Conservation (phyloP, 2,113 vertebrate species). For the Gadus macrocephalus region DNA sequence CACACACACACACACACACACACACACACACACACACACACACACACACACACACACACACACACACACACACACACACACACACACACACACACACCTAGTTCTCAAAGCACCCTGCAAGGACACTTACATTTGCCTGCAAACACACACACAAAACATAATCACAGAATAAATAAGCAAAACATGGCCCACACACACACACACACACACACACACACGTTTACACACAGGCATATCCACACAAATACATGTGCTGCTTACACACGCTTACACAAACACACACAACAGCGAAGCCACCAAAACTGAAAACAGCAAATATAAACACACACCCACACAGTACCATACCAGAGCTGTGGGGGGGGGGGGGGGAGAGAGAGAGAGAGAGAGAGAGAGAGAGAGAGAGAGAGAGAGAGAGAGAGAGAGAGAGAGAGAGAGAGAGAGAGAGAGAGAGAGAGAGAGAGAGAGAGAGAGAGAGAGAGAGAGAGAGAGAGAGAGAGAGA, state of each 20-base stretch:
- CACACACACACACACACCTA: no score
- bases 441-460: conserved; percentile 20
- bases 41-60: no score
- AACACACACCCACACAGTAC: conserved; percentile 27
- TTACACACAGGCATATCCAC: not conserved
- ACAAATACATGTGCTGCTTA: not conserved
- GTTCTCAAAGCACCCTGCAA: no score
- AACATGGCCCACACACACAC: not conserved
- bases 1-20: conserved; percentile 13
- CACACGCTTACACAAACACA: not conserved
- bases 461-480: conserved; percentile 26
- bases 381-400: conserved; percentile 35
- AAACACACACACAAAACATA: not conserved
- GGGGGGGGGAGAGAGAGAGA: no score
- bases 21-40: not conserved
- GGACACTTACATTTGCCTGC: no score
- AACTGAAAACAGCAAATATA: not conserved
- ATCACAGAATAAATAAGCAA: not conserved
- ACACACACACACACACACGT: conserved; percentile 4
- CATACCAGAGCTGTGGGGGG: conserved; percentile 14
- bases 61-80: no score
- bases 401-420: conserved; percentile 21
- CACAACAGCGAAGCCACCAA: not conserved
- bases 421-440: conserved; percentile 34
- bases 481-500: conserved; percentile 21